Conservation (phyloP, 2,888 invertebrate species). For the Hypomecis atomaria region DNA sequence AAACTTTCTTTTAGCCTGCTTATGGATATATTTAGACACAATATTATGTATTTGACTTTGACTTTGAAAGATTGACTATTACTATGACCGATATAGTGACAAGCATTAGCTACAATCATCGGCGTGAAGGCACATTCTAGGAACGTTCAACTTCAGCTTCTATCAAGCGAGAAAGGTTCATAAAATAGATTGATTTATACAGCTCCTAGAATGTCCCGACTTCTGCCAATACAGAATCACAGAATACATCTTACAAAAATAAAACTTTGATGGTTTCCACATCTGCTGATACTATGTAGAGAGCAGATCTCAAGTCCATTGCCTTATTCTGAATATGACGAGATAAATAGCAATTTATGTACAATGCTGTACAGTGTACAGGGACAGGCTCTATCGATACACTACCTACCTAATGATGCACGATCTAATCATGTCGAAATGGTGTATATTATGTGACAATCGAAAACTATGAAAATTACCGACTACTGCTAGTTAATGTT, state of each 20-base stretch:
- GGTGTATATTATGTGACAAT: slow-evolving; percentile 1
- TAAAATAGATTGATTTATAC: slow-evolving; percentile 30
- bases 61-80: slow-evolving; percentile 42
- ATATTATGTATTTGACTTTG: too few relatives aligned
- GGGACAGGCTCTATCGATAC: slow-evolving; percentile 11
- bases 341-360: slow-evolving; percentile 13
- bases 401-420: slow-evolving; percentile 3
- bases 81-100: slow-evolving; percentile 37
- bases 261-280: slow-evolving; percentile 16
- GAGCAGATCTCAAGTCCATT: slow-evolving; percentile 46
- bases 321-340: slow-evolving; percentile 2
- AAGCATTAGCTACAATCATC: slow-evolving; percentile 22
- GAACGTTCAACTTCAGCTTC: slow-evolving; percentile 14
- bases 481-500: too few relatives aligned
- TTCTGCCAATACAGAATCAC: slow-evolving; percentile 16
- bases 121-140: slow-evolving; percentile 24
- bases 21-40: slow-evolving; percentile 37
- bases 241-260: slow-evolving; percentile 30
- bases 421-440: not conserved
- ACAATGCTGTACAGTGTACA: slow-evolving; percentile 17
- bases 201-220: slow-evolving; percentile 42
- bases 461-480: not conserved
- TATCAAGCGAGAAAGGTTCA: slow-evolving; percentile 16
- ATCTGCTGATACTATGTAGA: slow-evolving; percentile 39
- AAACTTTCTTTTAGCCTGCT: slow-evolving; percentile 42